phyloP scores from a whole-genome alignment of 2,888 invertebrate genomes.

The Mycalesis mineus region DNA sequence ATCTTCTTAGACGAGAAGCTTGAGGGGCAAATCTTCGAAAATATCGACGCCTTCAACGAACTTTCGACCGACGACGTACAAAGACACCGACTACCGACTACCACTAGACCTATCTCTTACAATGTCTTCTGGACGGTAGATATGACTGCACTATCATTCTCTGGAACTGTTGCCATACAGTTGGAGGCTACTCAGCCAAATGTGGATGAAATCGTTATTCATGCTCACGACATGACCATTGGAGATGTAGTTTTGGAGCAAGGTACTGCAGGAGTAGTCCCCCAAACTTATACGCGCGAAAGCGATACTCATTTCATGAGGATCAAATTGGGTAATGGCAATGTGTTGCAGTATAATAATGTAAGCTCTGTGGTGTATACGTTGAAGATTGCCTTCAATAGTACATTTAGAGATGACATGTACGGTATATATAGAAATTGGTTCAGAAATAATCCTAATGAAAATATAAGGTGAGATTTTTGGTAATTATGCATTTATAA shows the following conservation, averaged over 20 bases:
- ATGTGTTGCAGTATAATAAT: slow-evolving; percentile 40
- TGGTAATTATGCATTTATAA: neutral
- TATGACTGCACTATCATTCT: slow-evolving; percentile 43
- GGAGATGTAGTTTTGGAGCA: slow-evolving; percentile 57
- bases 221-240: slow-evolving; percentile 46
- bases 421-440: slow-evolving; percentile 66
- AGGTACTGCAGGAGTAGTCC: slow-evolving; percentile 34
- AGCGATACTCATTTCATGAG: slow-evolving; percentile 47
- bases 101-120: slow-evolving; percentile 74
- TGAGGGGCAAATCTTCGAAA: slow-evolving; percentile 56
- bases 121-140: slow-evolving; percentile 66
- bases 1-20: slow-evolving; percentile 63
- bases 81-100: slow-evolving; percentile 66
- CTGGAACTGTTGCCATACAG: slow-evolving; percentile 57
- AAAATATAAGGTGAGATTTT: slow-evolving; percentile 40
- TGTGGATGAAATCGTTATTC: slow-evolving; percentile 55
- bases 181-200: slow-evolving; percentile 45
- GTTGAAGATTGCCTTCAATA: slow-evolving; percentile 46
- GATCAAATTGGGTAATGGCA: slow-evolving; percentile 36
- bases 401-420: slow-evolving; percentile 58
- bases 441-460: slow-evolving; percentile 46
- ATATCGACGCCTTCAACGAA: slow-evolving; percentile 13
- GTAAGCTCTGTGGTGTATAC: slow-evolving; percentile 38
- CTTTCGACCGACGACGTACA: slow-evolving; percentile 30
- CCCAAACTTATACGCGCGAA: slow-evolving; percentile 30